Evolutionary conservation across 2,888 invertebrate species (phyloP).

Genomic region (Plebejus melissa): DNA sequence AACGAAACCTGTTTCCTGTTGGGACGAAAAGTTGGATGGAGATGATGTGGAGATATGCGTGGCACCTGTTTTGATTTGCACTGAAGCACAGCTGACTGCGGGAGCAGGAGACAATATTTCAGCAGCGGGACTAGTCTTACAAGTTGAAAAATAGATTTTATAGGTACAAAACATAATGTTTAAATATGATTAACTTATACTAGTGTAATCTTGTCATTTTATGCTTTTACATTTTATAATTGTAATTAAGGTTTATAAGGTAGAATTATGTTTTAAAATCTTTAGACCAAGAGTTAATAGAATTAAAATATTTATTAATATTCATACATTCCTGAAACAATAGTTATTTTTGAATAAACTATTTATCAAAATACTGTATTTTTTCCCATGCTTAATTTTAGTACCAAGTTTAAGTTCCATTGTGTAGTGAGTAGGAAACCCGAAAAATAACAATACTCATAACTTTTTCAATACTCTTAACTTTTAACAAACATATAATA

Average conservation of each 20-base stretch:
- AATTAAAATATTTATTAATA: conserved; percentile 25
- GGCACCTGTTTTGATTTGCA: conserved; percentile 91
- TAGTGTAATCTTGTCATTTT: conserved; percentile 25
- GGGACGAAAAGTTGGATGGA: conserved; percentile 82
- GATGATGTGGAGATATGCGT: conserved; percentile 84
- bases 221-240: conserved; percentile 16
- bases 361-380: neutral
- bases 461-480: too few species aligned
- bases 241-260: neutral
- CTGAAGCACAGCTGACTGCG: conserved; percentile 88
- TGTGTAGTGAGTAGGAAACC: neutral
- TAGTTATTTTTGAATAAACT: conserved; percentile 5
- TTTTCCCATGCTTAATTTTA: neutral
- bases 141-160: conserved; percentile 70
- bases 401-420: neutral
- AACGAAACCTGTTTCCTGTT: conserved; percentile 88
- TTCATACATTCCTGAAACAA: conserved; percentile 33
- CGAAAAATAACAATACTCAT: too few species aligned
- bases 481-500: too few species aligned
- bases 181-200: conserved; percentile 13
- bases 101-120: conserved; percentile 94
- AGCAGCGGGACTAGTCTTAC: conserved; percentile 89
- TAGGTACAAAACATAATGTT: neutral
- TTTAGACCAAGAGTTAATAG: conserved; percentile 12
- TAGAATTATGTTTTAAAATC: neutral